Conservation (phyloP, 2,113 vertebrate species). For the Megaceryle maxima region DNA sequence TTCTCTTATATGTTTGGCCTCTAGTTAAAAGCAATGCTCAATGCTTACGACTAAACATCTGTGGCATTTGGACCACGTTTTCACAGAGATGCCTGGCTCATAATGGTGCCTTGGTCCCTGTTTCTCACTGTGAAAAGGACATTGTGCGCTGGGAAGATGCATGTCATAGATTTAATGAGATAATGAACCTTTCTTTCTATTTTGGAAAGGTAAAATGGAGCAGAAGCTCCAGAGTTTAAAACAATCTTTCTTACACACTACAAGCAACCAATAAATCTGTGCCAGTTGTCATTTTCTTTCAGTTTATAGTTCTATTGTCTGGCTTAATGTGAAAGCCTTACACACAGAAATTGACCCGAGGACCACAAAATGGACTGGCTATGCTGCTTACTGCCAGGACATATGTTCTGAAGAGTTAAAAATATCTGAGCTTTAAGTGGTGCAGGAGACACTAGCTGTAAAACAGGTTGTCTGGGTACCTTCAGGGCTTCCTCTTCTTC, state of each 20-base stretch:
- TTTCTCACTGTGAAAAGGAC: neutral
- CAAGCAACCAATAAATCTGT: neutral
- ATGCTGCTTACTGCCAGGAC: accelerated
- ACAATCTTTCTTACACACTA: neutral
- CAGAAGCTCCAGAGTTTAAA: neutral
- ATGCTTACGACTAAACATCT: neutral
- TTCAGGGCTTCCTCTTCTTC: neutral
- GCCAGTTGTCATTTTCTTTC: neutral
- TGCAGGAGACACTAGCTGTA: neutral
- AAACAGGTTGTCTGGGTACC: neutral
- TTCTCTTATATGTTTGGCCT: neutral
- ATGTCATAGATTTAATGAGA: neutral
- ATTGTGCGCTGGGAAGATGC: neutral
- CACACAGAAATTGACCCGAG: neutral
- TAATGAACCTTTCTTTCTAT: neutral
- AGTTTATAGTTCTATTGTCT: neutral
- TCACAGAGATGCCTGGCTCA: neutral
- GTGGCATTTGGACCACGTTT: neutral
- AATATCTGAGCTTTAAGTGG: neutral
- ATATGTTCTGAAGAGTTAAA: neutral
- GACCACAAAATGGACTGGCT: neutral
- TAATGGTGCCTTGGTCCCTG: accelerated
- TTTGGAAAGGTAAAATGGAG: neutral
- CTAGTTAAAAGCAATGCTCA: neutral
- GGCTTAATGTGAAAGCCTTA: neutral